Evolutionary conservation across 2,888 invertebrate species (phyloP).

Genomic region (Lycophotia porphyrea): DNA sequence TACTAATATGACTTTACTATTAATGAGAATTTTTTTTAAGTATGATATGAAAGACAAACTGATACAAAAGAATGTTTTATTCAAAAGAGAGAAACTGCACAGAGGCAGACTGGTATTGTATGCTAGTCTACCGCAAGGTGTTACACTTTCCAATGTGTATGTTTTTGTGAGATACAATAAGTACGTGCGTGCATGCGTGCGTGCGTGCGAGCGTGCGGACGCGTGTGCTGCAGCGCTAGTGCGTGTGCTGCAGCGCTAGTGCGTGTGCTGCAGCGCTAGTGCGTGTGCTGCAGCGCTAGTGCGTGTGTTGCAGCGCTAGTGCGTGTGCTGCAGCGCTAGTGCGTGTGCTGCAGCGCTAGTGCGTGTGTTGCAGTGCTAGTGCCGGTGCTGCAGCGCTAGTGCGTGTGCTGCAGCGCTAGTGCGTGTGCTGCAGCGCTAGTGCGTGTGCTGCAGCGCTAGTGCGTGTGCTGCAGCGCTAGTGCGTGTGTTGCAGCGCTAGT

Average conservation of each 20-base stretch:
- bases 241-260: conserved; percentile 85
- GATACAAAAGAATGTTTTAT: neutral
- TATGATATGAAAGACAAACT: neutral
- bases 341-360: conserved; percentile 72
- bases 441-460: conserved; percentile 85
- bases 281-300: conserved; percentile 85
- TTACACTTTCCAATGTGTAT: neutral
- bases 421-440: conserved; percentile 72
- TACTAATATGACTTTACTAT: neutral
- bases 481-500: conserved; percentile 85
- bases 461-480: conserved; percentile 72
- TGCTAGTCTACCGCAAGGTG: neutral
- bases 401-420: conserved; percentile 85
- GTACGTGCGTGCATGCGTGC: neutral
- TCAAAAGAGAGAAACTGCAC: neutral
- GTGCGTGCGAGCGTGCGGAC: neutral
- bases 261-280: conserved; percentile 72
- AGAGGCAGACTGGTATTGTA: neutral
- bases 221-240: conserved; percentile 68
- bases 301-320: conserved; percentile 72
- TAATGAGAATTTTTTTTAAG: neutral
- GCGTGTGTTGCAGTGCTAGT: conserved; percentile 85
- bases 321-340: conserved; percentile 85
- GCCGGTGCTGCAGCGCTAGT: conserved; percentile 72
- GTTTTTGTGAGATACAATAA: conserved; percentile 31